Percentiles rank a stretch among this genome's conserved stretches.
Conservation (phyloP, 2,888 invertebrate genomes). For the Conchocele bisecta region DNA sequence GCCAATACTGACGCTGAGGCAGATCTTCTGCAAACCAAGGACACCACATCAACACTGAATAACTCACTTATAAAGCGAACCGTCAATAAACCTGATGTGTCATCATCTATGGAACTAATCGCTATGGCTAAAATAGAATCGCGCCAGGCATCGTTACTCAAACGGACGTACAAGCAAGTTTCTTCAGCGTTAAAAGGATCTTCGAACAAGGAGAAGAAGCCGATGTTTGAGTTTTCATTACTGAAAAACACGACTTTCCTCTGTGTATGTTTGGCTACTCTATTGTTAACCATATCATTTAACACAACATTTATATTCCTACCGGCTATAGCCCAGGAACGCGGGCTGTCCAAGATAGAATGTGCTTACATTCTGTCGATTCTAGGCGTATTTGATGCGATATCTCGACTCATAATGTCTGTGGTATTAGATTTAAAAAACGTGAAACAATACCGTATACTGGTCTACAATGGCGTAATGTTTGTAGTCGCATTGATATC, state of each 20-base stretch:
- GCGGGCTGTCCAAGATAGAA: conserved; percentile 57
- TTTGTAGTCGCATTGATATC: conserved; percentile 64
- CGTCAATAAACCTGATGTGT: too few relatives aligned
- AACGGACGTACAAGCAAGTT: conserved; percentile 30
- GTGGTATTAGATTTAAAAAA: conserved; percentile 62
- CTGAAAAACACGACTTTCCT: conserved; percentile 61
- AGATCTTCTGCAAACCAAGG: too few relatives aligned
- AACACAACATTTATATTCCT: conserved; percentile 70
- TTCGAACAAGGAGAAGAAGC: conserved; percentile 27
- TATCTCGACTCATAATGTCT: conserved; percentile 66
- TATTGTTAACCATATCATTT: conserved; percentile 62
- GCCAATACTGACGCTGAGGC: too few relatives aligned
- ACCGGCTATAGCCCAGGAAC: conserved; percentile 68
- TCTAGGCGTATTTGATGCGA: conserved; percentile 67
- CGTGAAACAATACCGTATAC: conserved; percentile 62
- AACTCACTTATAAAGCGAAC: too few relatives aligned
- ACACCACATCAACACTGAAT: too few relatives aligned
- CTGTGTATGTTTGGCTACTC: conserved; percentile 59
- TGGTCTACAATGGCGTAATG: conserved; percentile 68
- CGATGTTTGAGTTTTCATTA: conserved; percentile 54
- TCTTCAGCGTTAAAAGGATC: conserved; percentile 28
- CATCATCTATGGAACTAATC: conserved; percentile 43
- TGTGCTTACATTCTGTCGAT: conserved; percentile 69
- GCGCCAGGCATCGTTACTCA: conserved; percentile 37
- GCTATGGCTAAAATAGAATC: conserved; percentile 42